Base-by-base conservation (phyloP, 92 coral and sea anemone species). In the Bergia sp. region DNA sequence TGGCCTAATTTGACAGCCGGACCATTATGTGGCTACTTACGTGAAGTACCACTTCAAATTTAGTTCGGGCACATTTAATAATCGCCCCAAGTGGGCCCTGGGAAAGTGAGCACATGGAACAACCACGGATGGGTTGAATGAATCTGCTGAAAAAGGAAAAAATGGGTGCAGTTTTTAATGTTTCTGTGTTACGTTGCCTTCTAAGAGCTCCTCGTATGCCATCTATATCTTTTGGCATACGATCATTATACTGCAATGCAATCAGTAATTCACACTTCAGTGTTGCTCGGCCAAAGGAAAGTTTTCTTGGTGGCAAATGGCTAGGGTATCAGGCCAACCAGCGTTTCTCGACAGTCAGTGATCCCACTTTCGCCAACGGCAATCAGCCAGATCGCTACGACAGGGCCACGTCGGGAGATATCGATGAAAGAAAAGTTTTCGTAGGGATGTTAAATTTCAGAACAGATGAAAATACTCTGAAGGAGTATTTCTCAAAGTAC, bases 391-490 rank as follows among this genome's bases (percentile, higher is more conserved):
- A 71, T 47, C 29, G 50, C 20, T 42, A 67, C 53, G 23, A 12
- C 41, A 23, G 61, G 13, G 29, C 79, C n/a, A 23, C 67, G 71
- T 69, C 79, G 1, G 65, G 44, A 84, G 95, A 90, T 40, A 74
- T 73, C 78, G 81, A 92, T 87, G 76, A 72, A 36, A 87, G 95
- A 78, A 87, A 88, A 58, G 73, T 92, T 9, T 92, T 92, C 76
- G 85, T 92, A 7, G 95, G 93, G 18, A 92, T 92, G 55, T 74
- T 92, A 38, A 78, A 87, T 72, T 85, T 88, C 65, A 86, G 78
- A n/a, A 90, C 95, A 11, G 90, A 86, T 41, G 95, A 92, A 53
- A 90, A 90, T 10, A 65, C 76, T 43, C 37, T 88, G 84, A 85
- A 40, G 66, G 90, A 90, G 7, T 90, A 92, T 57, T 92, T 92